Evolutionary conservation across 2,888 invertebrate species (phyloP).

Genomic region (Sialis fuliginosa): DNA sequence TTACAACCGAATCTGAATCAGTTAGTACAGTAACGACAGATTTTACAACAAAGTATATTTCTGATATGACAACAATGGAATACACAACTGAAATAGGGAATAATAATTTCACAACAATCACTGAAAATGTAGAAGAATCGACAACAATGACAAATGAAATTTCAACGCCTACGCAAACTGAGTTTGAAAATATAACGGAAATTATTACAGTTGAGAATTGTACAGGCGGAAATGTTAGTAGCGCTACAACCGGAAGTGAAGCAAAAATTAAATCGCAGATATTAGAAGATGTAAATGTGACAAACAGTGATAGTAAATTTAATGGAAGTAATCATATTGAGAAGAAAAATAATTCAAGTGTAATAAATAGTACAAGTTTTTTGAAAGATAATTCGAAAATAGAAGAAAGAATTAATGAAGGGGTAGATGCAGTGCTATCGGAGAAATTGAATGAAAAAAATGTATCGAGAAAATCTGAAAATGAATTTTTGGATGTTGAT

Average conservation of each 20-base stretch:
- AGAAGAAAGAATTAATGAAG: not conserved
- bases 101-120: constrained; percentile 13
- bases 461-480: too few relatives aligned
- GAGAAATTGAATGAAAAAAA: not conserved
- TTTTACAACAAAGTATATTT: constrained; percentile 1
- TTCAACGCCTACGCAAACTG: not conserved
- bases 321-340: not conserved
- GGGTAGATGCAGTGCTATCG: not conserved
- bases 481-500: not conserved
- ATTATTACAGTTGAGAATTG: constrained; percentile 4
- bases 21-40: constrained; percentile 7
- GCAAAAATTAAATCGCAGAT: not conserved
- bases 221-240: not conserved
- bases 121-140: not conserved
- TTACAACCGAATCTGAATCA: constrained; percentile 9
- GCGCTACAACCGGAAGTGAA: not conserved
- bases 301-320: not conserved
- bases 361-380: not conserved
- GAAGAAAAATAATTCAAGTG: not conserved
- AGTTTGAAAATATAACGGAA: constrained; percentile 1
- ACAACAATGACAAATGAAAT: not conserved
- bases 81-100: constrained; percentile 14
- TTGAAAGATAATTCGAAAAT: not conserved
- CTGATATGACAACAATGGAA: constrained; percentile 4
- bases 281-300: not conserved